Base-by-base conservation (phyloP, 2,113 vertebrate genomes). In the Lampris incognitus region DNA sequence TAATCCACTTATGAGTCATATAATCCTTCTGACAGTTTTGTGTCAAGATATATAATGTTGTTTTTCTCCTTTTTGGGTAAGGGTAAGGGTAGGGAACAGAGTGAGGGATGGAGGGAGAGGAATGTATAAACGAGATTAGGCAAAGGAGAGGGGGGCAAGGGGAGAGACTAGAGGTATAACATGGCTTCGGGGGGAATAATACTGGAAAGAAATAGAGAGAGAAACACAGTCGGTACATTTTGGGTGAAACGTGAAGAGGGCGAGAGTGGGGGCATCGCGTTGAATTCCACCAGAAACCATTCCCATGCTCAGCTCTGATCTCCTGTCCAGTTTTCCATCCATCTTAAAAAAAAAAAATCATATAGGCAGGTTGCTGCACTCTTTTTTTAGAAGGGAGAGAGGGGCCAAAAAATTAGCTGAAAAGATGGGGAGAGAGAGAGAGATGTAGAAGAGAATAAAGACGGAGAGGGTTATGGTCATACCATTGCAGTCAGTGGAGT, bases 1-100 rank as follows among this genome's bases (percentile, higher is more conserved):
- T 72, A 72, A 81, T 84, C 71, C 74, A 72, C 55, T 78, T 81
- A 65, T 81, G 74, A 80, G 66, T 77, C 66, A 50, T 66, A 39
- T 75, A 81, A 78, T 81, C 66, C 77, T 48, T 39, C 52, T 83
- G 76, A 83, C 80, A 83, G 77, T 86, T 83, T 78, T 70, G 78
- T 86, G 85, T 83, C 63, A 67, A 80, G 58, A 78, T 58, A 78
- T 58, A 57, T 60, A 36, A 68, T 74, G 62, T 59, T 59, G 51
- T 54, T 61, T 74, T 52, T 58, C 44, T 70, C 41, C 56, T 62
- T 0, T 9, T 63, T 38, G 73, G 60, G n/a, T 41, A 36, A 50
- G 36, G 52, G 77, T 51, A 44, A 24, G 48, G 58, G 50, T 52
- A 69, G 44, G 60, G 60, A 56, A 49, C 24, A 57, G 52, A 57